Conservation (phyloP, 2,888 invertebrate species). For the Drosophila subsilvestris region DNA sequence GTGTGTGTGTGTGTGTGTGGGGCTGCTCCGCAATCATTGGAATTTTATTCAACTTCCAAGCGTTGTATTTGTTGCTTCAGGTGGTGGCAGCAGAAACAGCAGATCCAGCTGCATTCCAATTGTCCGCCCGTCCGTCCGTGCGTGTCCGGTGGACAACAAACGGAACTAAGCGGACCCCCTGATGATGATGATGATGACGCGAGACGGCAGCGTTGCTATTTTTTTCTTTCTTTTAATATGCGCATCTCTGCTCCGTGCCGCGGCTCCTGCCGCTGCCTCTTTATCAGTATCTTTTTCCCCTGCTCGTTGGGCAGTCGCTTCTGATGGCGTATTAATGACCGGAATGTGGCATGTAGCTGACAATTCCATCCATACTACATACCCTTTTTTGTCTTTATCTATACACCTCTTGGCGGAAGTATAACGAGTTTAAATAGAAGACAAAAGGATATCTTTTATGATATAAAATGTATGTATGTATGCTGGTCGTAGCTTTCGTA, state of each 20-base stretch:
- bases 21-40: no score
- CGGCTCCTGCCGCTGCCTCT: background rate
- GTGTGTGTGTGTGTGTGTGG: no score
- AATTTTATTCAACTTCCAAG: no score
- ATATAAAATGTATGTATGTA: no score
- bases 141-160: constrained; percentile 61
- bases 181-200: constrained; percentile 24
- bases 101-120: constrained; percentile 66
- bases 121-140: constrained; percentile 68
- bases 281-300: background rate
- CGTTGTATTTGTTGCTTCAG: no score
- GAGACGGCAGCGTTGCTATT: constrained; percentile 26
- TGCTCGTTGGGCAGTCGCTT: constrained; percentile 34
- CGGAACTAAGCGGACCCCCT: constrained; percentile 32
- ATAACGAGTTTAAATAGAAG: constrained; percentile 30
- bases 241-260: background rate
- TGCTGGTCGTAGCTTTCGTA: no score
- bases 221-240: constrained; percentile 16
- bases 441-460: no score
- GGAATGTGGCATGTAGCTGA: constrained; percentile 75
- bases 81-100: no score
- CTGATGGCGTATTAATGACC: constrained; percentile 79
- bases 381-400: background rate
- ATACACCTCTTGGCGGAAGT: constrained; percentile 20
- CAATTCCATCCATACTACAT: constrained; percentile 36